Conservation (phyloP, 2,113 vertebrate species). For the Edolisoma coerulescens region DNA sequence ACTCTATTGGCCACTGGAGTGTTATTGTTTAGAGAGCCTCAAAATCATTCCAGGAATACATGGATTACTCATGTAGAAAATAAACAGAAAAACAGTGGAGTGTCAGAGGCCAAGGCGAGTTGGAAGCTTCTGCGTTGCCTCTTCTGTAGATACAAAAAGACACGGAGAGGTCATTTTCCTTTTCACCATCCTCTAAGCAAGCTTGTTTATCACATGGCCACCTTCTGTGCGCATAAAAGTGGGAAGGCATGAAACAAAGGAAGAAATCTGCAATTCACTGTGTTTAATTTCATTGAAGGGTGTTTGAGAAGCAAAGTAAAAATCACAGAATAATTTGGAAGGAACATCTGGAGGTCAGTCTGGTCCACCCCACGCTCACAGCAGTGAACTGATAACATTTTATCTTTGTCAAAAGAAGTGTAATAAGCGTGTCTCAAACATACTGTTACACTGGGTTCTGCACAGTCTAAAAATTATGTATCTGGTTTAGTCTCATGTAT, state of each 20-base stretch:
- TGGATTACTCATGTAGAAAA: background rate
- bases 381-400: background rate
- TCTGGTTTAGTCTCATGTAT: background rate
- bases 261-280: background rate
- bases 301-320: background rate
- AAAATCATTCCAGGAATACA: background rate
- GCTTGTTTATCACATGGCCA: background rate
- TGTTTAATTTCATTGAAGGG: background rate
- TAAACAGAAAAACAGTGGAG: background rate
- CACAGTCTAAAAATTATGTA: accelerated
- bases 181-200: background rate
- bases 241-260: background rate
- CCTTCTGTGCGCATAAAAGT: background rate
- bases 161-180: background rate
- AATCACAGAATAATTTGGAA: background rate
- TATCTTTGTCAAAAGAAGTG: background rate
- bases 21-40: background rate
- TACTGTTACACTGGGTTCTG: background rate
- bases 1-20: background rate
- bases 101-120: background rate
- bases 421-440: accelerated
- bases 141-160: background rate
- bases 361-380: background rate
- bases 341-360: background rate
- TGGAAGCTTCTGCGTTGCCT: background rate